phyloP scores from a whole-genome alignment of 2,888 invertebrate genomes.

The Andrena dorsata region DNA sequence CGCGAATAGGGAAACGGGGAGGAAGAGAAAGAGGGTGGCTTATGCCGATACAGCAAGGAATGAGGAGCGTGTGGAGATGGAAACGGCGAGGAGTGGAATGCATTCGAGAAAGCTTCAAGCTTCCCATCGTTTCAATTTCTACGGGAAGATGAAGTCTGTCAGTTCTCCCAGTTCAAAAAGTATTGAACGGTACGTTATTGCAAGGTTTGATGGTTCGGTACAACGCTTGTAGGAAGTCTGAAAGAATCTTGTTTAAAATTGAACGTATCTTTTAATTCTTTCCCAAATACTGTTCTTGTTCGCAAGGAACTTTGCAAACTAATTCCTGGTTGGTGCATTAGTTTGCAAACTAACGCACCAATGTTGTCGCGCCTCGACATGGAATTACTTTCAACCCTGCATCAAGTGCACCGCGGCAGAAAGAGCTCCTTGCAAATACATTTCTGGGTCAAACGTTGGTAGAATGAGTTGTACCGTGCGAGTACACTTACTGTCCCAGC shows the following conservation, averaged over 20 bases:
- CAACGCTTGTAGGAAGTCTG: background rate
- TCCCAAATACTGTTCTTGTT: background rate
- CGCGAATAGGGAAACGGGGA: constrained; percentile 26
- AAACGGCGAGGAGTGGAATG: background rate
- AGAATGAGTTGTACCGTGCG: constrained; percentile 10
- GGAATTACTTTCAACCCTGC: constrained; percentile 38
- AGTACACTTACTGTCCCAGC: constrained; percentile 84
- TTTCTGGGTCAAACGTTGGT: constrained; percentile 43
- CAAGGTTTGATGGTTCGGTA: background rate
- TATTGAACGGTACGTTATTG: constrained; percentile 1
- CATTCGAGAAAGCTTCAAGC: background rate
- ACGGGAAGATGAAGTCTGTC: background rate
- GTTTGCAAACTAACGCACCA: background rate
- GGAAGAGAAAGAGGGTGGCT: background rate
- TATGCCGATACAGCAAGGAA: background rate
- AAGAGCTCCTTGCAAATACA: constrained; percentile 34
- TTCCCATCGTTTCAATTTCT: background rate
- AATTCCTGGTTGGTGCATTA: background rate
- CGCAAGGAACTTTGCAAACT: background rate
- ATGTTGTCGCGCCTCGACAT: constrained; percentile 24
- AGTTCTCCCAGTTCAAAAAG: background rate
- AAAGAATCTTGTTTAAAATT: background rate
- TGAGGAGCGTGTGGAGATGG: background rate
- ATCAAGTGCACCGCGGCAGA: constrained; percentile 29
- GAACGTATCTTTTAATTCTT: background rate